Conservation (phyloP, 1,140 invertebrate genomes). For the Bombus superbus region DNA sequence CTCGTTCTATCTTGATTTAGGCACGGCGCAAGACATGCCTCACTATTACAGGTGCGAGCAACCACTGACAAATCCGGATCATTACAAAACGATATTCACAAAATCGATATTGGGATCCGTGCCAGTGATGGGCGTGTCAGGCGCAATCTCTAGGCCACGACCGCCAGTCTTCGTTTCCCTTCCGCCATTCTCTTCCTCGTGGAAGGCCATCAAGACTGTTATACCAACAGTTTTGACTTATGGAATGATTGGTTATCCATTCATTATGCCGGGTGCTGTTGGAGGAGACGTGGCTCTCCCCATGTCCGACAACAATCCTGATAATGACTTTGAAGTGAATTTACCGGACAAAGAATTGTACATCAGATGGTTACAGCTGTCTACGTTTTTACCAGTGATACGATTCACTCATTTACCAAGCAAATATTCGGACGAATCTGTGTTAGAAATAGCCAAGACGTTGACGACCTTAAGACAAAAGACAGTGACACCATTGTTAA, state of each 20-base stretch:
- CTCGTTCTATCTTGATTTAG: conserved; percentile 95
- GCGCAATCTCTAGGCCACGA: conserved; percentile 90
- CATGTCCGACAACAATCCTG: conserved; percentile 82
- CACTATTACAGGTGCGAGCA: conserved; percentile 91
- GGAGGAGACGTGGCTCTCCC: conserved; percentile 91
- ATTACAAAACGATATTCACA: conserved; percentile 90
- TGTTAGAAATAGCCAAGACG: conserved; percentile 90
- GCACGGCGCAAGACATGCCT: conserved; percentile 93
- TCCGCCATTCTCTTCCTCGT: conserved; percentile 93
- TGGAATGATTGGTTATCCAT: conserved; percentile 94
- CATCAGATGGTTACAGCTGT: conserved; percentile 96
- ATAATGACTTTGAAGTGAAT: conserved; percentile 84
- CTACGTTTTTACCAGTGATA: conserved; percentile 96
- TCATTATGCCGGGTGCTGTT: conserved; percentile 95
- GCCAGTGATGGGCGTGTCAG: conserved; percentile 91
- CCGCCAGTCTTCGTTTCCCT: conserved; percentile 94
- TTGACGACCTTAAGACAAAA: conserved; percentile 90
- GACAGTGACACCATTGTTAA: conserved; percentile 89
- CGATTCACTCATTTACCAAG: conserved; percentile 94
- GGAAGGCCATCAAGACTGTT: conserved; percentile 92
- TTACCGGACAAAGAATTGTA: conserved; percentile 94
- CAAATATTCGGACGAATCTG: conserved; percentile 90
- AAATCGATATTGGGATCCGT: conserved; percentile 86
- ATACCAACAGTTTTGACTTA: conserved; percentile 94
- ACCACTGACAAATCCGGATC: conserved; percentile 89